Conservation (phyloP, 2,113 vertebrate genomes). For the Empidonax alnorum region DNA sequence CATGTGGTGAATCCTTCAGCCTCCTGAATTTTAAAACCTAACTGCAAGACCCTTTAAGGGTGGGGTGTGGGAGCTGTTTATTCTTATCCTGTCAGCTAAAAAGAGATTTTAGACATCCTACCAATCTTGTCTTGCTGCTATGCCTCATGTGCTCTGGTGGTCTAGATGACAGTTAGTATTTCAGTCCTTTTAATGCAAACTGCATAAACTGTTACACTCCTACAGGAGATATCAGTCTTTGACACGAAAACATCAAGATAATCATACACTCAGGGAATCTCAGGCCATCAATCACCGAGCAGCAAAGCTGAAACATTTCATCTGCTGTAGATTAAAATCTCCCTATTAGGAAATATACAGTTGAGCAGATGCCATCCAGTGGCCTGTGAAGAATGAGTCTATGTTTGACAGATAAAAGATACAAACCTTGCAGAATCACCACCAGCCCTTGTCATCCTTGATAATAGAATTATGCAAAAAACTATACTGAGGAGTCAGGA, state of each 20-base stretch:
- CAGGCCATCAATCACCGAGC: neutral
- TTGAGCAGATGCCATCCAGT: neutral
- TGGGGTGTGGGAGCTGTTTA: neutral
- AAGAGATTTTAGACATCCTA: slow-evolving; percentile 3
- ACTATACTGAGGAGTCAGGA: neutral
- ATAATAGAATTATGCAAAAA: neutral
- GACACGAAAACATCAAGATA: neutral
- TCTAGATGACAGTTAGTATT: slow-evolving; percentile 13
- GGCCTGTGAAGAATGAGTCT: neutral
- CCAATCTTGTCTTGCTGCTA: slow-evolving; percentile 15
- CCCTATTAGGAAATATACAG: neutral
- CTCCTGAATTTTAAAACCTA: neutral
- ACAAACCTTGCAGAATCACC: neutral
- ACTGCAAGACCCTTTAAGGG: neutral
- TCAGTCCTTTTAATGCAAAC: slow-evolving; percentile 17
- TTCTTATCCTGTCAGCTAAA: neutral
- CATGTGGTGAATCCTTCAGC: neutral
- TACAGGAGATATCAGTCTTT: neutral
- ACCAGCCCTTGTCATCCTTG: neutral
- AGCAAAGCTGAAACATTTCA: neutral
- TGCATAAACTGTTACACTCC: neutral
- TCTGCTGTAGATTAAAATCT: slow-evolving; percentile 6
- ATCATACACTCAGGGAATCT: neutral
- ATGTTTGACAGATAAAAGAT: neutral
- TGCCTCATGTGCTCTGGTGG: neutral